Evolutionary conservation across 64 coral and sea anemone genomes (phyloP).

Genomic region (Acropora yongei): DNA sequence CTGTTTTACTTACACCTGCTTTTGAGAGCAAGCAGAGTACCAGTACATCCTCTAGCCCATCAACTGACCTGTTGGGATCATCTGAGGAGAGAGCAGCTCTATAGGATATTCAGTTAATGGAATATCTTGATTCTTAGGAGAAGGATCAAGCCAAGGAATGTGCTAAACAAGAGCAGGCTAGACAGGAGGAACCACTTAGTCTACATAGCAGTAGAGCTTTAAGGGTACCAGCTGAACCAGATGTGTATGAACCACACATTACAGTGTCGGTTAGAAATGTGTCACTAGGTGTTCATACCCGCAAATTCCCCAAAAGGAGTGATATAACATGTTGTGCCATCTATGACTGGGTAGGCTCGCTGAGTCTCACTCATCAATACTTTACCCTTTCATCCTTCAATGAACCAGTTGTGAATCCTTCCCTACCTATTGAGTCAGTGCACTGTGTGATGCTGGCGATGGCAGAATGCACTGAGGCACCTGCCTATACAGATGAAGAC

Average conservation of each 20-base stretch:
- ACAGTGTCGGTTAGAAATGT: constrained; percentile 59
- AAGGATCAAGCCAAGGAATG: constrained; percentile 11
- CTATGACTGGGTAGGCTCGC: constrained; percentile 55
- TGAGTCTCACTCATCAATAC: neutral
- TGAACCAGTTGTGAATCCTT: constrained; percentile 8
- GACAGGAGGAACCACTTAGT: constrained; percentile 25
- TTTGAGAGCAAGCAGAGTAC: neutral
- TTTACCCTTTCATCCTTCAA: neutral
- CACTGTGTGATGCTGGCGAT: constrained; percentile 21
- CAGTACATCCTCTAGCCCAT: neutral
- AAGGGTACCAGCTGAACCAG: constrained; percentile 10
- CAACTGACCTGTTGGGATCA: neutral
- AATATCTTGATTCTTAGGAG: constrained; percentile 21
- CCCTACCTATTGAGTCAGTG: constrained; percentile 38
- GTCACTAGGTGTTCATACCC: constrained; percentile 11
- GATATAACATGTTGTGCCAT: constrained; percentile 24
- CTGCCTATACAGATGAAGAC: constrained; percentile 36
- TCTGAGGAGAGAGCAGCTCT: constrained; percentile 22
- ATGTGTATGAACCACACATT: constrained; percentile 13
- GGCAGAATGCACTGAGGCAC: constrained; percentile 20
- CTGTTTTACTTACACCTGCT: neutral
- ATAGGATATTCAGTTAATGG: constrained; percentile 2
- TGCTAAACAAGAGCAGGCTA: neutral
- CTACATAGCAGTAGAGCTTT: neutral
- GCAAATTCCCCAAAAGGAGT: constrained; percentile 15